phyloP scores from a whole-genome alignment of 2,797 vertebrate genomes.

The Nothura maculosa region DNA sequence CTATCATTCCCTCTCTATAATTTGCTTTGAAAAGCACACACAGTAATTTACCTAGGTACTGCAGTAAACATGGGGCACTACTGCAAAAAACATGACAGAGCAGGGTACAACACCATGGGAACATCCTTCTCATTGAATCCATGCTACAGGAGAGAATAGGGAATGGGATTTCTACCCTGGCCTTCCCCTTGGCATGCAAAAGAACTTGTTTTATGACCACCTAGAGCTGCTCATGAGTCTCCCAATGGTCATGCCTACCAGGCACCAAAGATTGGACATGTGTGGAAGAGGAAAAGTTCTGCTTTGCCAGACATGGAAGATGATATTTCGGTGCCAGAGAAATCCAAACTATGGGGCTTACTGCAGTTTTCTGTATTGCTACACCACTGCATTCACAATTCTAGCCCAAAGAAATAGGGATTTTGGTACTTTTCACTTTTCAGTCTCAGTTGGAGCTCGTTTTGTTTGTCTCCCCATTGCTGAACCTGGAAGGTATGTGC shows the following conservation, averaged over 20 bases:
- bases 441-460: background rate
- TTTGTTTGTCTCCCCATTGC: background rate
- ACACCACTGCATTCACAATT: background rate
- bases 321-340: background rate
- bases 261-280: background rate
- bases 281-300: background rate
- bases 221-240: background rate
- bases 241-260: background rate
- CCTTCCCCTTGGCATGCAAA: background rate
- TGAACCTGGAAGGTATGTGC: background rate
- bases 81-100: fast-evolving
- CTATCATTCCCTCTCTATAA: background rate
- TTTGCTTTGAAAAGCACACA: background rate
- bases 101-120: background rate
- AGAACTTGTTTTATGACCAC: background rate
- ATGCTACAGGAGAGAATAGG: background rate
- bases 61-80: background rate
- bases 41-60: background rate
- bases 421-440: background rate
- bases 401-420: background rate
- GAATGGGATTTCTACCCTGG: background rate
- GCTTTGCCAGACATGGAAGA: fast-evolving
- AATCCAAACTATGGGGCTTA: background rate
- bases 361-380: background rate
- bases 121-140: background rate